phyloP scores from a whole-genome alignment of 1,140 invertebrate genomes.

The Parasteatoda tepidariorum region DNA sequence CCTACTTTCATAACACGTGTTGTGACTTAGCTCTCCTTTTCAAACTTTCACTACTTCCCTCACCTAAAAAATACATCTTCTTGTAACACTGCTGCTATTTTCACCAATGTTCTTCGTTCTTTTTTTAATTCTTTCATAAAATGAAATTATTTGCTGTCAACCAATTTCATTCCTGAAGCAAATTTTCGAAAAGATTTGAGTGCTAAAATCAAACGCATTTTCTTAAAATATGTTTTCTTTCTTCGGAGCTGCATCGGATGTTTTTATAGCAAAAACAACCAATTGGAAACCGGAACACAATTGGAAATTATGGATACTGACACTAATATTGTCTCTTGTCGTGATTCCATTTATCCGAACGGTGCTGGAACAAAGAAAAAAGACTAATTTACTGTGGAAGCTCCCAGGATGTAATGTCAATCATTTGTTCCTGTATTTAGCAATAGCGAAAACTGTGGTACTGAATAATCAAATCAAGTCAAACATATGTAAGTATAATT shows the following conservation, averaged over 20 bases:
- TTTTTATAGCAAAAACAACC: background rate
- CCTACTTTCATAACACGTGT: too few species aligned
- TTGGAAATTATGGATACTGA: constrained; percentile 5
- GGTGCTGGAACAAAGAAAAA: background rate
- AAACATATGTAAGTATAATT: constrained; percentile 43
- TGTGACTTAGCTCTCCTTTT: too few species aligned
- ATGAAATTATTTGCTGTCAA: too few species aligned
- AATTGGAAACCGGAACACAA: constrained; percentile 1
- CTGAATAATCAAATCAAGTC: constrained; percentile 33
- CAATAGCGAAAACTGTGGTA: constrained; percentile 23
- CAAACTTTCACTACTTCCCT: too few species aligned
- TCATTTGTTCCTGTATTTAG: constrained; percentile 20
- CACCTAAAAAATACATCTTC: too few species aligned
- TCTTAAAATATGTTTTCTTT: too few species aligned
- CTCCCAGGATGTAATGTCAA: constrained; percentile 47
- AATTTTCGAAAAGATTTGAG: too few species aligned
- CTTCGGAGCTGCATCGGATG: background rate
- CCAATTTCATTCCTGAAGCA: too few species aligned
- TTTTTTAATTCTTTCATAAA: too few species aligned
- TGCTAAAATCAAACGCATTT: too few species aligned
- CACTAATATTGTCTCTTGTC: background rate
- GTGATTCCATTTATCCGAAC: background rate
- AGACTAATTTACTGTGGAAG: constrained; percentile 34
- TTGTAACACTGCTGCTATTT: too few species aligned
- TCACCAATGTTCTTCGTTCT: too few species aligned